A percentile compares a stretch with the other conserved stretches of the same genome.
These are phyloP conservation scores for Numida meleagris DNA, from an alignment of 2,113 vertebrate species.

Conservation along the genomic window DNA sequence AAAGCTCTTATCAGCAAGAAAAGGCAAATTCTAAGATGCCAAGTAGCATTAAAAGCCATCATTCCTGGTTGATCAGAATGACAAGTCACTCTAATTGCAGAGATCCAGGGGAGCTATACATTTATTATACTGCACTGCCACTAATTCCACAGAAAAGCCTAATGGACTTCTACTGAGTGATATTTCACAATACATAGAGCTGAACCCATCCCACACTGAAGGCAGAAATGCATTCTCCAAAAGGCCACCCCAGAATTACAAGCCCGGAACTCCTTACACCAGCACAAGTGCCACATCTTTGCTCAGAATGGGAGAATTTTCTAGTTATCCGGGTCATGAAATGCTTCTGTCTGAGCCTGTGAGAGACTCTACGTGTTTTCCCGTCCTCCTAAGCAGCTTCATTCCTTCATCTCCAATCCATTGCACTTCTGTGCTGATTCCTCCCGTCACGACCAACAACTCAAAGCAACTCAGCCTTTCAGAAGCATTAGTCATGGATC, in stretches of 20 bases:
- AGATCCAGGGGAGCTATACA: background rate
- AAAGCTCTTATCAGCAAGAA: background rate
- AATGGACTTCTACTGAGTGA: background rate
- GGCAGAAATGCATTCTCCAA: background rate
- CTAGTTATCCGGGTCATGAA: background rate
- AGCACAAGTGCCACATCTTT: background rate
- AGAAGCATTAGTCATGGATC: background rate
- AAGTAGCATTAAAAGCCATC: background rate
- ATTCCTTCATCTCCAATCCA: background rate
- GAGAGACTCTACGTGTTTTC: background rate
- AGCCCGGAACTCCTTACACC: background rate
- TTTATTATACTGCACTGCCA: background rate
- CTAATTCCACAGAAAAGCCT: background rate
- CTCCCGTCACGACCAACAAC: background rate
- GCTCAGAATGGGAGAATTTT: background rate
- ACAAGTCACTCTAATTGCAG: background rate
- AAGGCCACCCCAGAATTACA: background rate
- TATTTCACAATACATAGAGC: background rate
- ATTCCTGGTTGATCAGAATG: background rate
- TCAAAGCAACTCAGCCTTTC: background rate
- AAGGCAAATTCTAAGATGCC: background rate
- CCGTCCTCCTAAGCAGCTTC: background rate
- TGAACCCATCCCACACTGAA: background rate
- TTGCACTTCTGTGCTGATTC: background rate
- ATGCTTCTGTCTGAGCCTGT: background rate